Evolutionary conservation across 2,888 invertebrate species (phyloP).

Genomic region (Thymelicus lineola): DNA sequence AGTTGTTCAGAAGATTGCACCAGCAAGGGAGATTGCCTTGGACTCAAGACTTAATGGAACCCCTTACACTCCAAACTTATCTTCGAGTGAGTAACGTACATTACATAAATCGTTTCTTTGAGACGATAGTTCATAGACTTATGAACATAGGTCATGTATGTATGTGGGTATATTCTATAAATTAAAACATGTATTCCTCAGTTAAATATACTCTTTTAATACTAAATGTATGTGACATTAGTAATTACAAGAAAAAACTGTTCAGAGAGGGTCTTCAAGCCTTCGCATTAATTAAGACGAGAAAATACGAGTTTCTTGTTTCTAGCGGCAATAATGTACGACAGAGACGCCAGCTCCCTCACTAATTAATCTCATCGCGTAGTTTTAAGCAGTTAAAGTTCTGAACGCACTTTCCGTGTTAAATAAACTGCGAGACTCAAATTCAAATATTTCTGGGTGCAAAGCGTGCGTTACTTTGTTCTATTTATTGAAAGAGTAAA

Average conservation of each 20-base stretch:
- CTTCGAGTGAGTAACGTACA: too few species aligned
- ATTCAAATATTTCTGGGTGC: background rate
- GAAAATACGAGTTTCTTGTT: constrained; percentile 57
- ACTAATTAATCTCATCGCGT: constrained; percentile 49
- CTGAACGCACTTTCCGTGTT: constrained; percentile 14
- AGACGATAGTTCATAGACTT: too few species aligned
- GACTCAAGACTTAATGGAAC: too few species aligned
- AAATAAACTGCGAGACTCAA: background rate
- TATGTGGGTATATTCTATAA: too few species aligned
- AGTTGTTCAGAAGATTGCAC: too few species aligned
- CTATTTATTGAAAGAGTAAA: too few species aligned
- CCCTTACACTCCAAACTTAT: too few species aligned
- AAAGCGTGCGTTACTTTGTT: background rate
- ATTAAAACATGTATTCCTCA: background rate
- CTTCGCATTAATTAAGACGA: constrained; percentile 62
- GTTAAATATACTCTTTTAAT: constrained; percentile 52
- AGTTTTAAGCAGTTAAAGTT: constrained; percentile 40
- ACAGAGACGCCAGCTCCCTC: constrained; percentile 39
- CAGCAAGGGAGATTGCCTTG: too few species aligned
- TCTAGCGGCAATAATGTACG: constrained; percentile 50
- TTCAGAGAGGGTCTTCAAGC: constrained; percentile 51
- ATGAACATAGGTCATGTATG: too few species aligned
- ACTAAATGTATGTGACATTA: constrained; percentile 54
- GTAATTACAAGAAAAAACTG: constrained; percentile 54
- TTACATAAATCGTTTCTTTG: too few species aligned